Conservation (phyloP, 2,888 invertebrate species). For the Dolomedes plantarius region DNA sequence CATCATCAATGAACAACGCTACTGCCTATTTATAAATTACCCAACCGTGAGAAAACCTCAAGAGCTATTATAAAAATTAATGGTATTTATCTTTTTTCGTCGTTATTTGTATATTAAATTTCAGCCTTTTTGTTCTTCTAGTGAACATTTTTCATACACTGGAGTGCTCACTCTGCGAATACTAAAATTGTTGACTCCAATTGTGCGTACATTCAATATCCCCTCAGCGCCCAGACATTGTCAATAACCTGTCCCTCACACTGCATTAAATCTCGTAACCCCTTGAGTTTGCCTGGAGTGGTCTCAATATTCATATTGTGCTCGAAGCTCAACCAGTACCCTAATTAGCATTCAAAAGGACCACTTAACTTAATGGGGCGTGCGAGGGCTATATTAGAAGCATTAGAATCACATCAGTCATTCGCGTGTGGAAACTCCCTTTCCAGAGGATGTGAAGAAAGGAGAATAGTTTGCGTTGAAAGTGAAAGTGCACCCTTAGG, state of each 20-base stretch:
- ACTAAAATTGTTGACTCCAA: no score
- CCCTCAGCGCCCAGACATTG: not conserved
- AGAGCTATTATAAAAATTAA: no score
- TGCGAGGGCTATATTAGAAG: not conserved
- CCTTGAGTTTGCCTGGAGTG: not conserved
- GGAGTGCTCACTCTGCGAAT: no score
- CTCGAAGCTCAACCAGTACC: not conserved
- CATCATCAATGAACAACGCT: no score
- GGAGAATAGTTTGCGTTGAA: not conserved
- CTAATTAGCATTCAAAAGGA: not conserved
- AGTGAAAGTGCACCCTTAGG: not conserved
- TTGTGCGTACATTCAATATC: no score
- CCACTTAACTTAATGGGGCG: slow-evolving; percentile 6
- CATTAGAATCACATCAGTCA: slow-evolving; percentile 18
- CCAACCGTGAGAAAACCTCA: no score
- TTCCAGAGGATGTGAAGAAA: not conserved
- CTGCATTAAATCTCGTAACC: not conserved
- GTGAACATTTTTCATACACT: no score
- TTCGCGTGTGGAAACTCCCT: not conserved
- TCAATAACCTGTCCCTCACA: not conserved
- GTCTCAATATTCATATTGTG: not conserved
- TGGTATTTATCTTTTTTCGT: no score
- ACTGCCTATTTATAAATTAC: no score
- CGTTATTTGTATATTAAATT: no score
- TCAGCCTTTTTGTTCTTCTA: no score